Evolutionary conservation across 2,888 invertebrate species (phyloP).

Genomic region (Cheilosia variabilis): DNA sequence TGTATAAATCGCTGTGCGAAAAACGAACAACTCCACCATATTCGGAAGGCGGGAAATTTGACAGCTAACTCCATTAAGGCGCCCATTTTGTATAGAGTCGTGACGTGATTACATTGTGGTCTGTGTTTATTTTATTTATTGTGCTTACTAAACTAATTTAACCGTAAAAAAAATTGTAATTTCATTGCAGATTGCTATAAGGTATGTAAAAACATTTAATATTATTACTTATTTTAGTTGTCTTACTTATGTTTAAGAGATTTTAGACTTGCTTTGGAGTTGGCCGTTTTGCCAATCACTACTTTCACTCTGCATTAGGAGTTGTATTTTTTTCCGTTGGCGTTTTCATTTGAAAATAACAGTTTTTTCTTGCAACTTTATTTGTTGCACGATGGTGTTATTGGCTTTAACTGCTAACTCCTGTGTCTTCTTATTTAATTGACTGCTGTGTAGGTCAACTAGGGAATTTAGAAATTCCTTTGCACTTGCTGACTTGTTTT

Average conservation of each 20-base stretch:
- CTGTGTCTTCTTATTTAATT: constrained; percentile 1
- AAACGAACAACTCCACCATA: neutral
- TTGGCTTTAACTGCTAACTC: neutral
- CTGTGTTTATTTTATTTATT: constrained; percentile 11
- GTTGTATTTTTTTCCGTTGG: constrained; percentile 9
- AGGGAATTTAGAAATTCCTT: too few relatives aligned
- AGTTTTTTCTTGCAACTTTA: neutral
- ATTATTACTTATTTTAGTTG: constrained; percentile 8
- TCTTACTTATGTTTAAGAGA: constrained; percentile 11
- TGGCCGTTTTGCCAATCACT: constrained; percentile 2
- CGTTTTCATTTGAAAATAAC: constrained; percentile 5
- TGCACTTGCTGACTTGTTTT: neutral
- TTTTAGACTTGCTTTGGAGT: constrained; percentile 12
- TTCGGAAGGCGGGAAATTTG: constrained; percentile 1
- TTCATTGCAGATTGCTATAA: constrained; percentile 9
- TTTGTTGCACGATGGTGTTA: neutral
- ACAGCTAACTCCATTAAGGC: constrained; percentile 1
- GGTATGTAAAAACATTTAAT: constrained; percentile 11
- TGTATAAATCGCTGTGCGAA: constrained; percentile 1
- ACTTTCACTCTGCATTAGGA: constrained; percentile 10
- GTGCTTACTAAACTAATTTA: constrained; percentile 8
- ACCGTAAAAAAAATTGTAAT: neutral
- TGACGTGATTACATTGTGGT: constrained; percentile 11
- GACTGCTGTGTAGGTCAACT: neutral
- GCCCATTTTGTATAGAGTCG: constrained; percentile 16